phyloP scores from a whole-genome alignment of 2,888 invertebrate genomes.

The Aphidoletes aphidimyza region DNA sequence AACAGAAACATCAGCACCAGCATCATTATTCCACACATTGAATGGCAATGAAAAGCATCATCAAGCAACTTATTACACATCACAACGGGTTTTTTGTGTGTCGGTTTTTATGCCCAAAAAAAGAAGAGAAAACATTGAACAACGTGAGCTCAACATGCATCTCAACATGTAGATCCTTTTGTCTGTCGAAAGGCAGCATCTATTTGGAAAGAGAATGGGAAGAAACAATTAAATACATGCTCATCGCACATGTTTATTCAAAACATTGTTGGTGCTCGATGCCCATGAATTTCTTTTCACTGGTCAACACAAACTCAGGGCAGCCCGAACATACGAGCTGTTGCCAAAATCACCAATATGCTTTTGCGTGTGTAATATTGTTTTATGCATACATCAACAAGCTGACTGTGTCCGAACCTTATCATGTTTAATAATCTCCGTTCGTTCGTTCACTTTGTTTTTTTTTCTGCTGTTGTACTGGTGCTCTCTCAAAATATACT shows the following conservation, averaged over 20 bases:
- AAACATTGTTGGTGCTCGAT: conserved; percentile 32
- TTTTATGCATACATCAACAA: conserved; percentile 31
- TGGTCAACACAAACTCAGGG: background rate
- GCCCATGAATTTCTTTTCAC: conserved; percentile 46
- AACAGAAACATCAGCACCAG: too few relatives aligned
- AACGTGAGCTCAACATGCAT: conserved; percentile 10
- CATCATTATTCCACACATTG: too few relatives aligned
- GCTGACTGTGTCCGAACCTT: conserved; percentile 25
- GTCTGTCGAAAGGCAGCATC: background rate
- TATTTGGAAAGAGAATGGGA: background rate
- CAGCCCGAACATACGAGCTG: too few relatives aligned
- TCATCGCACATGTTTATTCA: conserved; percentile 51
- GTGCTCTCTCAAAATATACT: background rate
- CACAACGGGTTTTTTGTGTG: background rate
- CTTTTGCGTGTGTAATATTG: conserved; percentile 41
- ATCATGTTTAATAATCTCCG: conserved; percentile 49
- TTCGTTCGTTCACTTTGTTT: background rate
- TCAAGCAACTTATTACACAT: conserved; percentile 46
- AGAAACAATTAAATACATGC: conserved; percentile 49
- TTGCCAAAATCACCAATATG: conserved; percentile 44
- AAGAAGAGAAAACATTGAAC: background rate
- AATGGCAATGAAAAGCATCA: conserved; percentile 34
- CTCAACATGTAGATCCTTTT: background rate
- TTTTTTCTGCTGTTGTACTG: background rate
- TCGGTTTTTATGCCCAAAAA: background rate